Conservation (phyloP, 2,888 invertebrate genomes). For the Dolichopus griseipennis region DNA sequence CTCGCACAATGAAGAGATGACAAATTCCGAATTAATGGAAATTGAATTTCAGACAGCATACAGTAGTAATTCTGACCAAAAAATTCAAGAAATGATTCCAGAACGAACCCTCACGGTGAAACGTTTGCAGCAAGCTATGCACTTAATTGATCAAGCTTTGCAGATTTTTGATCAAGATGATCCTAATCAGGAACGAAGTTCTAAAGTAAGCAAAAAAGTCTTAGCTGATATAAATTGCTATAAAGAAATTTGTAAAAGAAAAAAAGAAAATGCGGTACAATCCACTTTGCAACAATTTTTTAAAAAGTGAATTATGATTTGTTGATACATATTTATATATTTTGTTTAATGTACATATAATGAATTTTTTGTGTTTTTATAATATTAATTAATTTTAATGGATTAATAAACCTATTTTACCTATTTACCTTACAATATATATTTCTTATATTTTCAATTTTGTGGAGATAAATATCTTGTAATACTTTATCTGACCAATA, state of each 20-base stretch:
- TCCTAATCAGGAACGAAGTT: slow-evolving; percentile 9
- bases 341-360: background rate
- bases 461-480: background rate
- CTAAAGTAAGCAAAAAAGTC: slow-evolving; percentile 2
- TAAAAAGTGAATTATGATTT: slow-evolving; percentile 5
- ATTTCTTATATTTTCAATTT: slow-evolving; percentile 9
- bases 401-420: background rate
- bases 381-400: background rate
- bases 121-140: slow-evolving; percentile 7
- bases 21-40: slow-evolving; percentile 9
- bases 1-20: slow-evolving; percentile 7
- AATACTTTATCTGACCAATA: slow-evolving; percentile 4
- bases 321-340: background rate
- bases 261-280: background rate
- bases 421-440: background rate
- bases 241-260: slow-evolving; percentile 3
- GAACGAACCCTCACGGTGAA: background rate
- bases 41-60: slow-evolving; percentile 8
- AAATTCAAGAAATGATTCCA: slow-evolving; percentile 5
- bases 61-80: background rate
- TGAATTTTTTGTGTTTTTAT: slow-evolving; percentile 4
- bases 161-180: slow-evolving; percentile 9
- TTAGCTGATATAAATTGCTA: slow-evolving; percentile 6
- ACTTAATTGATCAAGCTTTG: slow-evolving; percentile 4
- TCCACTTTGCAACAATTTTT: slow-evolving; percentile 2